Evolutionary conservation across 2,797 vertebrate species (phyloP).

Genomic region (Philypnodon macrostomus): DNA sequence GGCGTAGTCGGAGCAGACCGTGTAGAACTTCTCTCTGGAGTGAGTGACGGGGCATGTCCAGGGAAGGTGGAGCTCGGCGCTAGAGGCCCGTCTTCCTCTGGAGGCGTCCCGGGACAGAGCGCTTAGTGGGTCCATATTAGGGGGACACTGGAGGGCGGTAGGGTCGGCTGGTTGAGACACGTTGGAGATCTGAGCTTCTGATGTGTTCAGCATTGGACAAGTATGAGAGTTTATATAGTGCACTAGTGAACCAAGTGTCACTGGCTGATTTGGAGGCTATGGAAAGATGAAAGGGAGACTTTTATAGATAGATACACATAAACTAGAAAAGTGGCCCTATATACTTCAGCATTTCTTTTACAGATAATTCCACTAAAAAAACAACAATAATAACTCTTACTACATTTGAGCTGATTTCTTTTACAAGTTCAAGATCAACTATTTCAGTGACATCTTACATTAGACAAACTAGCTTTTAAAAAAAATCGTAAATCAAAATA

Average conservation of each 20-base stretch:
- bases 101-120: conserved; percentile 75
- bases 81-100: conserved; percentile 76
- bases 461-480: too few species aligned
- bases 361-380: too few species aligned
- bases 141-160: conserved; percentile 67
- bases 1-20: conserved; percentile 97
- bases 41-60: conserved; percentile 96
- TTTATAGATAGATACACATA: too few species aligned
- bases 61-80: conserved; percentile 85
- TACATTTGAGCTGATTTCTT: too few species aligned
- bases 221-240: conserved; percentile 28
- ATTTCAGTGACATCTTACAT: too few species aligned
- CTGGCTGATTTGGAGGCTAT: conserved; percentile 9
- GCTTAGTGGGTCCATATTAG: conserved; percentile 56
- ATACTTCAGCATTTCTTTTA: too few species aligned
- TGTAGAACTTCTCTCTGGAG: conserved; percentile 96
- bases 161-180: conserved; percentile 75
- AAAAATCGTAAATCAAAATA: too few species aligned
- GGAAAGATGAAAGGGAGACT: neutral
- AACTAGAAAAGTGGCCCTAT: too few species aligned
- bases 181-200: conserved; percentile 82
- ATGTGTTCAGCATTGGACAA: conserved; percentile 90
- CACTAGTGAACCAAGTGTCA: conserved; percentile 26
- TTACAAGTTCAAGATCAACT: too few species aligned
- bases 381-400: too few species aligned